Conservation (phyloP, 92 coral and sea anemone genomes). For the Bergia puertoricense region DNA sequence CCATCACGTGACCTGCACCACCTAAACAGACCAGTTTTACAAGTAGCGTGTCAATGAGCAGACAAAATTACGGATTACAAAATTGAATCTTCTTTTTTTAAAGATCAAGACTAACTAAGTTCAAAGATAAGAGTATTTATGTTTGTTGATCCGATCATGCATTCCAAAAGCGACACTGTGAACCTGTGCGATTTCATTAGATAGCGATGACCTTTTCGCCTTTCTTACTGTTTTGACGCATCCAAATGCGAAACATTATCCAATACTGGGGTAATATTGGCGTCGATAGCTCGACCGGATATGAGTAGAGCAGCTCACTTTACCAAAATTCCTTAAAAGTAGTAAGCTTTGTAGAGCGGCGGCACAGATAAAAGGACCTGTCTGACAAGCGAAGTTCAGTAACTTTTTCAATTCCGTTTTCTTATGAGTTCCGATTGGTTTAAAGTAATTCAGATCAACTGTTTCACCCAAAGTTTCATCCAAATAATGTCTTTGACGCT, state of each 20-base stretch:
- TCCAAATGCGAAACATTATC: slow-evolving; percentile 15
- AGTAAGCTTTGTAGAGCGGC: slow-evolving; percentile 7
- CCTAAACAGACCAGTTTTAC: background rate
- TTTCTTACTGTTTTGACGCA: slow-evolving; percentile 8
- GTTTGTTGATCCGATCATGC: slow-evolving; percentile 24
- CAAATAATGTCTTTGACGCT: background rate
- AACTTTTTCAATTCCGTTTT: background rate
- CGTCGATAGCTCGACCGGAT: slow-evolving; percentile 27
- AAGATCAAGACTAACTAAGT: background rate
- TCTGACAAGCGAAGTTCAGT: background rate
- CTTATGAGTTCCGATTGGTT: background rate
- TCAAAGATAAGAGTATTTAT: background rate
- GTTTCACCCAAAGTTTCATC: background rate
- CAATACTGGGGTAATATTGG: slow-evolving; percentile 27
- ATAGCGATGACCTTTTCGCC: slow-evolving; percentile 10
- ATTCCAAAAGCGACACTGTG: slow-evolving; percentile 6
- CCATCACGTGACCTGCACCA: background rate
- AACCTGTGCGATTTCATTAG: background rate
- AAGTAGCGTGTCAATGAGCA: background rate
- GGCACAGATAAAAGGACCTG: slow-evolving; percentile 15
- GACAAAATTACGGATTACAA: slow-evolving; percentile 4
- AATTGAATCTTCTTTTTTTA: background rate
- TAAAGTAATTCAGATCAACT: background rate
- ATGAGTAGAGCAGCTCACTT: slow-evolving; percentile 27
- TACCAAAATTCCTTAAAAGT: slow-evolving; percentile 32